phyloP scores from a whole-genome alignment of 2,797 vertebrate genomes.

The Xenops minutus region DNA sequence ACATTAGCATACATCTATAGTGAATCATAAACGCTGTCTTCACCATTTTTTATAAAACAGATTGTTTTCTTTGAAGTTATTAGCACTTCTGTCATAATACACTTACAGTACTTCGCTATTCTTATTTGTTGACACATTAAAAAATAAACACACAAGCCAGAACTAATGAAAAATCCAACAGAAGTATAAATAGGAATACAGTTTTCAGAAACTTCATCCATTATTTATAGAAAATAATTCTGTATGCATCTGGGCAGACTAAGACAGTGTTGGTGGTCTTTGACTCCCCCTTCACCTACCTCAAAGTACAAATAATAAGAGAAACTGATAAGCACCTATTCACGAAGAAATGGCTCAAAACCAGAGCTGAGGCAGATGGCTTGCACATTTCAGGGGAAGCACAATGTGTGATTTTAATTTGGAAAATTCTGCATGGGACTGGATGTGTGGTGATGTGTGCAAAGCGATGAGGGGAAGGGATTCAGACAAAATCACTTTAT shows the following conservation, averaged over 20 bases:
- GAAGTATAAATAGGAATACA: neutral
- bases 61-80: neutral
- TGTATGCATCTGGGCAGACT: constrained; percentile 46
- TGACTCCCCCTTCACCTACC: constrained; percentile 12
- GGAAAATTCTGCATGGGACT: neutral
- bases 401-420: constrained; percentile 6
- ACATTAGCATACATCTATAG: neutral
- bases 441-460: neutral
- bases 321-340: constrained; percentile 54
- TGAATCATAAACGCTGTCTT: neutral
- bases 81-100: neutral
- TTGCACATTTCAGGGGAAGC: constrained; percentile 57
- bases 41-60: neutral
- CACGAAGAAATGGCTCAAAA: constrained; percentile 54
- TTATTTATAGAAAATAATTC: constrained; percentile 49
- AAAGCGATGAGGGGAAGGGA: neutral
- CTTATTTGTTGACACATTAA: neutral
- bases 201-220: constrained; percentile 24
- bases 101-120: neutral
- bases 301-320: constrained; percentile 62
- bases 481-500: neutral
- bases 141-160: neutral
- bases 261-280: constrained; percentile 58
- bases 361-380: constrained; percentile 63
- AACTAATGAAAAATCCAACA: neutral